These are phyloP conservation scores for Nixonia krombeini DNA, from an alignment of 1,140 invertebrate species.

Conservation along the genomic window DNA sequence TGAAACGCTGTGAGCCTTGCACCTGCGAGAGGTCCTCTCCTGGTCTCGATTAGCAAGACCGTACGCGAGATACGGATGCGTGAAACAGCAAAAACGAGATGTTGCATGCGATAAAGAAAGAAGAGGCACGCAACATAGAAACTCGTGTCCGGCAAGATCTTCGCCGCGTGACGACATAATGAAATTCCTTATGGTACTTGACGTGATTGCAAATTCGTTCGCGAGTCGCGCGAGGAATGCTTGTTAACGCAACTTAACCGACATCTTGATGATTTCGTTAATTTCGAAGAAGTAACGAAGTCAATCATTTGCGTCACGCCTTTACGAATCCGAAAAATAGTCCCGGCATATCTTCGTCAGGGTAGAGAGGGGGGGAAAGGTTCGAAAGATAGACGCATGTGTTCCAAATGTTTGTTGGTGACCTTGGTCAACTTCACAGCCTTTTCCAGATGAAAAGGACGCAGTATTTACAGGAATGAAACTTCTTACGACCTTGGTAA, in stretches of 20 bases:
- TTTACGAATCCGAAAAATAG: not conserved
- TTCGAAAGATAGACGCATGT: too few relatives aligned
- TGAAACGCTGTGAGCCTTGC: slow-evolving; percentile 57
- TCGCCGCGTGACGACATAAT: slow-evolving; percentile 1
- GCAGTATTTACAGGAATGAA: too few relatives aligned
- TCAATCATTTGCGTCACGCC: not conserved
- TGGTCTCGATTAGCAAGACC: slow-evolving; percentile 16
- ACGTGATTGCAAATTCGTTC: not conserved
- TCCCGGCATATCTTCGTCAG: not conserved
- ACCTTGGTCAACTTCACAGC: too few relatives aligned
- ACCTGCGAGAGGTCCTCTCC: slow-evolving; percentile 49
- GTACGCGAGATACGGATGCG: slow-evolving; percentile 18
- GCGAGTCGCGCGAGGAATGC: slow-evolving; percentile 7
- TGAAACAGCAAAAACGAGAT: slow-evolving; percentile 15
- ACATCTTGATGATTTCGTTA: not conserved
- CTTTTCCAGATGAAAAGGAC: too few relatives aligned
- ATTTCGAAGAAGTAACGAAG: not conserved
- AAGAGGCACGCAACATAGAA: slow-evolving; percentile 1
- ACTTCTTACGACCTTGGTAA: too few relatives aligned
- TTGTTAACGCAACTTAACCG: not conserved
- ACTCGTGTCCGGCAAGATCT: slow-evolving; percentile 1
- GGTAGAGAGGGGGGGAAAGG: too few relatives aligned
- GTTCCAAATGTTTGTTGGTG: too few relatives aligned
- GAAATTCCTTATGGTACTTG: slow-evolving; percentile 8
- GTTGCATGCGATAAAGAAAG: slow-evolving; percentile 19